A percentile compares a stretch with the other conserved stretches of the same genome.
Evolutionary conservation across 2,113 vertebrate genomes (phyloP).

Genomic region (Tilapia sparmanii): DNA sequence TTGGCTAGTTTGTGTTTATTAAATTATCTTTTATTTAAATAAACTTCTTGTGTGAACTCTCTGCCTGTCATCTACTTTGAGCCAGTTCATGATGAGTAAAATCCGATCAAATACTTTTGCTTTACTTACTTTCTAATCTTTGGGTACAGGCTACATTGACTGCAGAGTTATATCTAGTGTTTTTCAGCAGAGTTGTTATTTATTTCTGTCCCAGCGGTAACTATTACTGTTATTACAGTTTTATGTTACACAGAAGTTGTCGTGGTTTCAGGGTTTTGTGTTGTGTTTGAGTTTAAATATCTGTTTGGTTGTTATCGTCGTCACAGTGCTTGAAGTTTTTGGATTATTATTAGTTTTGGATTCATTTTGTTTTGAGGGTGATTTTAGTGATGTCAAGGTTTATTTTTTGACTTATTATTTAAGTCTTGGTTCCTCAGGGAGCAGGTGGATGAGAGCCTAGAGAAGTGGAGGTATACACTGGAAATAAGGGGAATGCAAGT

Average conservation of each 20-base stretch:
- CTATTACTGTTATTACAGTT: not conserved
- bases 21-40: not conserved
- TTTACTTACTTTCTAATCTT: not conserved
- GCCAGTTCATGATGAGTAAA: not conserved
- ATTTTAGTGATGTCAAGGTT: not conserved
- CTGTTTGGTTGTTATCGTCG: not conserved
- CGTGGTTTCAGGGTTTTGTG: rapidly evolving
- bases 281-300: not conserved
- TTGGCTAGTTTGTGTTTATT: rapidly evolving
- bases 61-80: not conserved
- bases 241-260: rapidly evolving
- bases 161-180: not conserved
- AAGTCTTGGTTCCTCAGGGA: not conserved
- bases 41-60: rapidly evolving
- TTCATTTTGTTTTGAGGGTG: not conserved
- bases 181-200: rapidly evolving
- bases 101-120: not conserved
- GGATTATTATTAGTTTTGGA: rapidly evolving
- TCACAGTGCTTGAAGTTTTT: not conserved
- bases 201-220: not conserved
- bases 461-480: rapidly evolving
- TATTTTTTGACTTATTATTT: not conserved
- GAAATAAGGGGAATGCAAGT: not conserved
- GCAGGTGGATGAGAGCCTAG: not conserved
- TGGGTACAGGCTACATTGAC: rapidly evolving